Base-by-base conservation (phyloP, 2,888 invertebrate species). In the Aproaerema taeniolella region DNA sequence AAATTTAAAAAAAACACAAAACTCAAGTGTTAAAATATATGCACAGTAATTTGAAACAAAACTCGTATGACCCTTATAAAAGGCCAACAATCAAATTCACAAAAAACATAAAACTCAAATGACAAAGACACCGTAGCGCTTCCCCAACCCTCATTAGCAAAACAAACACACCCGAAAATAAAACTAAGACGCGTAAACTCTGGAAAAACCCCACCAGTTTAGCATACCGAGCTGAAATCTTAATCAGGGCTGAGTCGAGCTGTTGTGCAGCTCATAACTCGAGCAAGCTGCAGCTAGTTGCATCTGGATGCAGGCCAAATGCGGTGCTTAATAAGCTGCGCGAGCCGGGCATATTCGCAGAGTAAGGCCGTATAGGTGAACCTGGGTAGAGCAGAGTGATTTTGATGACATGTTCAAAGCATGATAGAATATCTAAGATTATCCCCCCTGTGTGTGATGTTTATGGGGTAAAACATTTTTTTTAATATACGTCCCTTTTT, bases 321-420 rank as follows among this genome's bases (percentile, higher is more conserved):
- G 35, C 46, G 41, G 50, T 50, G 66, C 67, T 71, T 68, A 72
- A 66, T 74, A 71, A 67, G 64, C 66, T 59, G 52, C 56, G 61
- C 59, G 60, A 6, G n/a, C 14, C 29, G 8, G 11, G 35, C 35
- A 35, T 25, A 35, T 14, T 15, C 13, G 34, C 34, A 12, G 25
- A 34, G 34, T 20, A 25, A 1, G 9, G 34, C 25, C 5, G 11
- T 20, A 4, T 7, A 4, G n/a, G n/a, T n/a, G 20, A 20, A 7
- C 20, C 4, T 6, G 7, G 20, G 20, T 20, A n/a, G 20, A 7
- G 20, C 20, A 7, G 7, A 20, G 5, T 20, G 20, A 20, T 20
- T 20, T 7, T 20, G 20, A 20, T 20, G 20, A 20, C 5, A 6
- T 7, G 20, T 7, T 20, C 20, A 7, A 7, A 20, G 20, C n/a